A percentile compares a stretch with the other conserved stretches of the same genome.
These are phyloP conservation scores for Conus canariensis DNA, from an alignment of 2,888 invertebrate species.

Conservation along the genomic window DNA sequence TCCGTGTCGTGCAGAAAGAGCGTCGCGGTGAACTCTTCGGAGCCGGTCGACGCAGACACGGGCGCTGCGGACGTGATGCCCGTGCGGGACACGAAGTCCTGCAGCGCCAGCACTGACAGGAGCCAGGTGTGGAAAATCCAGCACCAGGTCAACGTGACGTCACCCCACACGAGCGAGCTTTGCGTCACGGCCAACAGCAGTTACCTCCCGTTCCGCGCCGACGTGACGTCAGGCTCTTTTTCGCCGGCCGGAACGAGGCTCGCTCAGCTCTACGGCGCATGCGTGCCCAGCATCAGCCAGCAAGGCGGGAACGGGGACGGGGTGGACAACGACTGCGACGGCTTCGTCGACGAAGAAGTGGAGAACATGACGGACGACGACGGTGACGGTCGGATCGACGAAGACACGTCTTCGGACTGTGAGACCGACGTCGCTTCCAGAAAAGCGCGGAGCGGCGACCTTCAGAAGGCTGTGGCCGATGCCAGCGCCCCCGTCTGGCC, in stretches of 20 bases:
- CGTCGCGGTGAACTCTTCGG: neutral
- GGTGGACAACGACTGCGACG: slow-evolving; percentile 67
- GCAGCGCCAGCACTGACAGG: neutral
- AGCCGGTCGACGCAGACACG: neutral
- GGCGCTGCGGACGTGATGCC: neutral
- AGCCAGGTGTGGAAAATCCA: slow-evolving; percentile 2
- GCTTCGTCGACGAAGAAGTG: slow-evolving; percentile 58
- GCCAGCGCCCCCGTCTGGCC: neutral
- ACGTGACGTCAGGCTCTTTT: slow-evolving; percentile 51
- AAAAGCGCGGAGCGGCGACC: slow-evolving; percentile 7
- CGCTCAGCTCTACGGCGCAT: slow-evolving; percentile 57
- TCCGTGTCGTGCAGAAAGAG: neutral
- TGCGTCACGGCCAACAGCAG: slow-evolving; percentile 50
- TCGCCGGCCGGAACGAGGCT: slow-evolving; percentile 60
- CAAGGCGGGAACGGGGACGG: slow-evolving; percentile 61
- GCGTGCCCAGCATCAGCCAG: slow-evolving; percentile 48
- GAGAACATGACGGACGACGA: slow-evolving; percentile 57
- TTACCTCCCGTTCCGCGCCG: slow-evolving; percentile 51
- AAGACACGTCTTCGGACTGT: slow-evolving; percentile 53
- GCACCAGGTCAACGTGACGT: slow-evolving; percentile 7
- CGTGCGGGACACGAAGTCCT: neutral
- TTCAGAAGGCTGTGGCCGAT: slow-evolving; percentile 26
- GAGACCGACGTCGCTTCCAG: slow-evolving; percentile 13
- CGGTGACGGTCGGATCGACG: slow-evolving; percentile 55
- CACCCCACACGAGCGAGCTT: slow-evolving; percentile 4